phyloP scores from a whole-genome alignment of 2,797 vertebrate species.

The Protonibea diacanthus region DNA sequence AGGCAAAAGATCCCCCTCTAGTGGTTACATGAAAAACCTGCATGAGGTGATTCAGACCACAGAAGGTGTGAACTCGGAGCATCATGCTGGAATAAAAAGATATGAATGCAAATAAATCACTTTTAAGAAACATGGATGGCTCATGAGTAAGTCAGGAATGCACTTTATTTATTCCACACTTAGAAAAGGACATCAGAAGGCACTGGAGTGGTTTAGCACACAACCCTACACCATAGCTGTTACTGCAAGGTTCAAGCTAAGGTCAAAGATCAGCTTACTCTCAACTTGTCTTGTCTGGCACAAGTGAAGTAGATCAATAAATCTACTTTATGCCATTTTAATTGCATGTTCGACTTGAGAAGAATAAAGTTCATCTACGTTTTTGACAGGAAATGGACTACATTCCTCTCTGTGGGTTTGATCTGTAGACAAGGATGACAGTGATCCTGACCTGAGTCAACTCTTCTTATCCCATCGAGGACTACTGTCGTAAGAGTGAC shows the following conservation, averaged over 20 bases:
- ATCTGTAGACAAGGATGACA: conserved; percentile 42
- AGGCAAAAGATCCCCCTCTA: conserved; percentile 68
- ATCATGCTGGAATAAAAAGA: not conserved
- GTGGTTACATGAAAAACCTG: conserved; percentile 34
- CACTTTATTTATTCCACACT: conserved; percentile 87
- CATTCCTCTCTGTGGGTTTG: conserved; percentile 36
- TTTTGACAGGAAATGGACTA: conserved; percentile 32
- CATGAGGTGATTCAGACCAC: not conserved
- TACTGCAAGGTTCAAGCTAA: conserved; percentile 66
- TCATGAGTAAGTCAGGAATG: conserved; percentile 83
- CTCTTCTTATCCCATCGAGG: conserved; percentile 30
- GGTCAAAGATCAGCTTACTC: conserved; percentile 66
- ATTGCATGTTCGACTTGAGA: conserved; percentile 11
- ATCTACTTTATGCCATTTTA: conserved; percentile 26
- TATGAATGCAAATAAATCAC: not conserved
- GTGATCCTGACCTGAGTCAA: conserved; percentile 56
- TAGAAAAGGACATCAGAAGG: conserved; percentile 85
- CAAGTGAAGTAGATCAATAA: conserved; percentile 38
- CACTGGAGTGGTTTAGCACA: conserved; percentile 84
- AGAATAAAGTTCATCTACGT: conserved; percentile 32
- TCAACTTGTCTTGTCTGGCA: conserved; percentile 33
- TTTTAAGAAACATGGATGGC: not conserved
- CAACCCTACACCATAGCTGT: conserved; percentile 65
- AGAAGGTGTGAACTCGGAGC: too few relatives aligned
- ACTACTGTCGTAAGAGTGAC: conserved; percentile 36